Evolutionary conservation across 2,113 vertebrate genomes (phyloP).

Genomic region (Ia io): DNA sequence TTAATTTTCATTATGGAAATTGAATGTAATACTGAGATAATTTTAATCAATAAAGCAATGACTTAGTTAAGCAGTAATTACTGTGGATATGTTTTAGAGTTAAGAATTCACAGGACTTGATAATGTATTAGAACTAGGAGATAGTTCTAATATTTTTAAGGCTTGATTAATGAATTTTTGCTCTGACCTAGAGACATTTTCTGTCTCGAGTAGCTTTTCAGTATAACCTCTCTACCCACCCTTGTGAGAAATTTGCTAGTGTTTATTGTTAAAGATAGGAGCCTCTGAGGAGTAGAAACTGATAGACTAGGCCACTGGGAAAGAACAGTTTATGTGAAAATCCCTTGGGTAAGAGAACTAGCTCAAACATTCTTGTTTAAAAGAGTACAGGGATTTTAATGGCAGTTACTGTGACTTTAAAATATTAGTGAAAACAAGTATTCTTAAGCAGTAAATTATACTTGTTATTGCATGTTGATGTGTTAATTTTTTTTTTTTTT

Average conservation of each 20-base stretch:
- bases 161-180: neutral
- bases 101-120: too few species aligned
- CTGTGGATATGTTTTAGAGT: neutral
- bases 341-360: neutral
- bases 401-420: neutral
- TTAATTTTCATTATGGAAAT: neutral
- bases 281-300: neutral
- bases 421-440: neutral
- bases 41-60: neutral
- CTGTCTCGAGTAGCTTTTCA: neutral
- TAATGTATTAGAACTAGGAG: too few species aligned
- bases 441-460: neutral
- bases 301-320: neutral
- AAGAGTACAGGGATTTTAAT: neutral
- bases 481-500: neutral
- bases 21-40: neutral
- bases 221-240: neutral
- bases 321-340: neutral
- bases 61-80: neutral
- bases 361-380: neutral
- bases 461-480: neutral
- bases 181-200: neutral
- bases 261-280: neutral
- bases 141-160: slow-evolving; percentile 2
- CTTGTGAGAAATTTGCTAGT: slow-evolving; percentile 1